Conservation (phyloP, 1,140 invertebrate genomes). For the Bombus superbus region DNA sequence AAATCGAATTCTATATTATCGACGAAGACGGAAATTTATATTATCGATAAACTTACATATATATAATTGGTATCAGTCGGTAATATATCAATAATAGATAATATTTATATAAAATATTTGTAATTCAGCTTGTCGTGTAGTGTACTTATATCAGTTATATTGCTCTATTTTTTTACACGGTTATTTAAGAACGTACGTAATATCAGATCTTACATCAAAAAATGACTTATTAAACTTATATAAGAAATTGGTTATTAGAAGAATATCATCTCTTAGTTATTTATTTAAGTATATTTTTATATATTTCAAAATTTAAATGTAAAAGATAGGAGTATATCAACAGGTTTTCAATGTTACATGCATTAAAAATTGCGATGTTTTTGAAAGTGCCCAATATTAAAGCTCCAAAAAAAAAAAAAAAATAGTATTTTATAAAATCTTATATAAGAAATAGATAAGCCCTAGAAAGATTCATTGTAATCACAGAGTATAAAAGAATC, state of each 20-base stretch:
- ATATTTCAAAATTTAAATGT: background rate
- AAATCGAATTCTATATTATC: too few relatives aligned
- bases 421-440: background rate
- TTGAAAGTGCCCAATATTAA: background rate
- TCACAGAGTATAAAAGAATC: background rate
- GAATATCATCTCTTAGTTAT: background rate
- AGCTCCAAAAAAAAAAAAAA: background rate
- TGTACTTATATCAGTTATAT: background rate
- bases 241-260: background rate
- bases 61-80: background rate
- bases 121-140: too few relatives aligned
- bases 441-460: background rate
- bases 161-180: background rate
- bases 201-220: background rate
- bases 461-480: background rate
- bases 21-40: background rate
- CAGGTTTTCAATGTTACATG: background rate
- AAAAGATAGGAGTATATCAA: background rate
- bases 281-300: background rate
- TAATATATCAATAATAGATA: background rate
- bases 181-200: background rate
- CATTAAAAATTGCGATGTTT: background rate
- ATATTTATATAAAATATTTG: background rate
- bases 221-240: background rate
- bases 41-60: background rate